These are phyloP conservation scores for Epicampocera succincta DNA, from an alignment of 2,888 invertebrate species.

Conservation along the genomic window DNA sequence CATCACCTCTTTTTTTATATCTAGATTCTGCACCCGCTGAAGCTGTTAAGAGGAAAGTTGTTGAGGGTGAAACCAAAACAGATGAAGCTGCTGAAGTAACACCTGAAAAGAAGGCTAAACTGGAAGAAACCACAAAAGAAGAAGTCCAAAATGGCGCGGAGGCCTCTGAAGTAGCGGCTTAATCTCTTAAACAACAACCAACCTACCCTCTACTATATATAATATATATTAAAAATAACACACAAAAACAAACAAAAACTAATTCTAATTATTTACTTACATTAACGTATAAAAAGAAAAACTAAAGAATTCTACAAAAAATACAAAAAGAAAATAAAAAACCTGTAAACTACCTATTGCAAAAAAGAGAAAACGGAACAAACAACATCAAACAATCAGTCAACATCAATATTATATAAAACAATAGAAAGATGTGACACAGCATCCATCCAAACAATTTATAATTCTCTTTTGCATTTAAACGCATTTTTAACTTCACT, in stretches of 20 bases:
- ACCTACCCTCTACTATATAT: conserved; percentile 69
- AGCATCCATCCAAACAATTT: conserved; percentile 36
- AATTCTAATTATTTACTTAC: conserved; percentile 69
- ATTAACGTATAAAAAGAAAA: conserved; percentile 63
- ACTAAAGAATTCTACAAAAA: conserved; percentile 62
- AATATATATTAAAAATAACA: conserved; percentile 67
- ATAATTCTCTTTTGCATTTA: background rate
- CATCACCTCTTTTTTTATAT: conserved; percentile 8
- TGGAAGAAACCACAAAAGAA: conserved; percentile 81
- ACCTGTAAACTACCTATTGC: conserved; percentile 67
- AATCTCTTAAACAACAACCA: conserved; percentile 74
- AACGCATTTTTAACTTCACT: background rate
- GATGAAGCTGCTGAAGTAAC: conserved; percentile 79
- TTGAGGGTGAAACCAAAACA: conserved; percentile 75
- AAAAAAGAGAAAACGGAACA: conserved; percentile 47
- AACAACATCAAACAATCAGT: conserved; percentile 42
- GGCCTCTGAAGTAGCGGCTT: conserved; percentile 82
- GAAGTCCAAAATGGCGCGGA: conserved; percentile 81
- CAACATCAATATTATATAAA: conserved; percentile 11
- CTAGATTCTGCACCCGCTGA: conserved; percentile 79
- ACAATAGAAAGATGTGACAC: conserved; percentile 15
- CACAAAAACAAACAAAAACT: conserved; percentile 66
- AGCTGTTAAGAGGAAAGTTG: conserved; percentile 81
- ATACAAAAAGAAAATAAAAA: conserved; percentile 61
- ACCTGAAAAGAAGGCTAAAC: conserved; percentile 82